These are phyloP conservation scores for Phodopus roborovskii DNA, from an alignment of 2,113 vertebrate genomes.

Conservation along the genomic window DNA sequence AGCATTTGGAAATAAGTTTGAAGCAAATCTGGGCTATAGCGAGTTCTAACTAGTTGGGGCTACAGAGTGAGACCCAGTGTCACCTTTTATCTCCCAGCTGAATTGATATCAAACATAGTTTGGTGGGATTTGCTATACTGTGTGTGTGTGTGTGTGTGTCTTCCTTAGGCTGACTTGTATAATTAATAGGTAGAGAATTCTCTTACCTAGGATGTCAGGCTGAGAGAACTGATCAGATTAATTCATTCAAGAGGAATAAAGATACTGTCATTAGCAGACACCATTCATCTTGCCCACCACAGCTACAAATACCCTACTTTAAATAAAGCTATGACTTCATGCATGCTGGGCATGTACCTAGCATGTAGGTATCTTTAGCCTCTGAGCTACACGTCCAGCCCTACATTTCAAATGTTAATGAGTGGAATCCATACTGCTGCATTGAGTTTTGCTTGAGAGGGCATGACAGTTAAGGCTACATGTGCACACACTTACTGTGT, in stretches of 20 bases:
- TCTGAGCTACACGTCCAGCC: too few species aligned
- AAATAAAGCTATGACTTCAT: not conserved
- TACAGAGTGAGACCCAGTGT: not conserved
- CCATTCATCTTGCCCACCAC: not conserved
- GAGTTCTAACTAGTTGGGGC: not conserved
- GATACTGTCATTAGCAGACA: not conserved
- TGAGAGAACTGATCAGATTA: not conserved
- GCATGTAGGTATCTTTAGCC: not conserved
- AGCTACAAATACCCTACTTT: not conserved
- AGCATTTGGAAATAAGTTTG: not conserved
- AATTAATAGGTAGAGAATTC: not conserved
- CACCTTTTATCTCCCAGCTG: not conserved
- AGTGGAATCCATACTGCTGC: not conserved
- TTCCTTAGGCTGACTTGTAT: not conserved
- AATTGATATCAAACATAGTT: not conserved
- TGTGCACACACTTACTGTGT: not conserved
- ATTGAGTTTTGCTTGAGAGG: not conserved
- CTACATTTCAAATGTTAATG: not conserved
- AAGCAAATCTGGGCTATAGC: not conserved
- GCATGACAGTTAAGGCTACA: rapidly evolving
- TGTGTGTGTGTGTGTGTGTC: not conserved
- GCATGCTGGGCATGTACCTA: not conserved
- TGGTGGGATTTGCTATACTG: not conserved
- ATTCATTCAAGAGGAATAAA: not conserved
- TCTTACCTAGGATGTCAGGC: not conserved